These are phyloP conservation scores for Notolabrus celidotus DNA, from an alignment of 2,797 vertebrate genomes.

Conservation along the genomic window DNA sequence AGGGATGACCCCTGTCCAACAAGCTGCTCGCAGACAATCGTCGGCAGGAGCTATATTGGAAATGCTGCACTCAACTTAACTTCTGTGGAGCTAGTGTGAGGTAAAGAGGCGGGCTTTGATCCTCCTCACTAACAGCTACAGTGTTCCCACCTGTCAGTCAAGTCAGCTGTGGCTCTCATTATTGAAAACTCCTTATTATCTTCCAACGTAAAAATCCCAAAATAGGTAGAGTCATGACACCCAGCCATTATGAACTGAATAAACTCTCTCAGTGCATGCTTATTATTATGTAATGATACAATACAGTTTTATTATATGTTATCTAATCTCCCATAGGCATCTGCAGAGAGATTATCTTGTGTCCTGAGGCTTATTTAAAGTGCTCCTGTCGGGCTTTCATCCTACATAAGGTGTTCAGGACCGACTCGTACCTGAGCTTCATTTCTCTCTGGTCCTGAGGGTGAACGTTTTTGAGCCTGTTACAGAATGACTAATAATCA, in stretches of 20 bases:
- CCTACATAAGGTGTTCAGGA: not conserved
- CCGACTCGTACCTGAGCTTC: not conserved
- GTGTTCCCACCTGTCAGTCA: too few relatives aligned
- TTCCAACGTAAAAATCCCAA: too few relatives aligned
- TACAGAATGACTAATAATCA: not conserved
- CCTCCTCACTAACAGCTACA: too few relatives aligned
- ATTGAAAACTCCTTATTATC: too few relatives aligned
- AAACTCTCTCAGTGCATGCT: not conserved
- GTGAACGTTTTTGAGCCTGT: not conserved
- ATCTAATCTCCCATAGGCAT: not conserved
- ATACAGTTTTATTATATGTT: not conserved
- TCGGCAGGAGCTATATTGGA: too few relatives aligned
- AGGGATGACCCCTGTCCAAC: too few relatives aligned
- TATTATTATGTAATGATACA: not conserved
- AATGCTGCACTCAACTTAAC: too few relatives aligned
- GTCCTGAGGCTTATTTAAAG: slow-evolving; percentile 8
- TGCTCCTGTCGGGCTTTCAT: not conserved
- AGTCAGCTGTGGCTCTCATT: too few relatives aligned
- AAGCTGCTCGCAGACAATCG: too few relatives aligned
- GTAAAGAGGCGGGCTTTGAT: too few relatives aligned
- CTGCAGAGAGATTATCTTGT: slow-evolving; percentile 5
- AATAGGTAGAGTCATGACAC: not conserved
- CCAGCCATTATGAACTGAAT: not conserved
- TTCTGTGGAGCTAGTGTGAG: too few relatives aligned
- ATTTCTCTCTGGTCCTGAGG: not conserved